These are phyloP conservation scores for Epicampocera succincta DNA, from an alignment of 2,888 invertebrate genomes.

Conservation along the genomic window DNA sequence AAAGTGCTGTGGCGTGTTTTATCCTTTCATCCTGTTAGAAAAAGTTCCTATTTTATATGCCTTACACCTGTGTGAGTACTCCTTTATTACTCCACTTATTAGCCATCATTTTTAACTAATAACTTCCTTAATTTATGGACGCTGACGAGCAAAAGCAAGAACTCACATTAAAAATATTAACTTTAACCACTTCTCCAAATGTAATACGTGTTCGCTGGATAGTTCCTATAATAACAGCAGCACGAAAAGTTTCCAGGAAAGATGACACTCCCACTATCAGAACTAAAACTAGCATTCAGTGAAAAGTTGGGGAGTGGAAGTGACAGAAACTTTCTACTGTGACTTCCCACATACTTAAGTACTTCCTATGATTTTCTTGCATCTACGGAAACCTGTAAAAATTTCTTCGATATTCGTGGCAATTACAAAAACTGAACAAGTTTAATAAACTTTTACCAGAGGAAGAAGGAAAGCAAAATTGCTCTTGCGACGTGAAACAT, in stretches of 20 bases:
- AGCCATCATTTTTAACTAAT: constrained; percentile 54
- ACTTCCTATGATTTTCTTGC: constrained; percentile 30
- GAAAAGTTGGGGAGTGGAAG: background rate
- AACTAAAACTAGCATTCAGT: background rate
- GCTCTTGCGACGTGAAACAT: background rate
- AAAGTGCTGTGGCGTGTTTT: background rate
- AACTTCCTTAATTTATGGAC: constrained; percentile 67
- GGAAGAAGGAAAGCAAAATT: background rate
- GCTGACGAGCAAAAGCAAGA: constrained; percentile 49
- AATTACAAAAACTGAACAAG: constrained; percentile 26
- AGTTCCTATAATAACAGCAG: constrained; percentile 16
- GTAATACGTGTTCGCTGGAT: constrained; percentile 42
- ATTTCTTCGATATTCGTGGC: constrained; percentile 23
- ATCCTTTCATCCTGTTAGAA: no score
- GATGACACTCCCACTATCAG: constrained; percentile 29
- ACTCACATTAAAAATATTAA: constrained; percentile 37
- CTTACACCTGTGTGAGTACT: background rate
- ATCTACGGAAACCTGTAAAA: constrained; percentile 7
- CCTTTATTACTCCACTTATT: constrained; percentile 8
- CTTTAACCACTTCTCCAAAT: constrained; percentile 49
- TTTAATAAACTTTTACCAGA: constrained; percentile 45
- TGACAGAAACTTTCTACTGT: constrained; percentile 30
- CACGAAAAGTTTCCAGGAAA: constrained; percentile 20
- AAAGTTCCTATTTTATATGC: background rate
- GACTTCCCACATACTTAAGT: constrained; percentile 49